A percentile compares a stretch with the other conserved stretches of the same genome.
phyloP scores from a whole-genome alignment of 2,888 invertebrate species.

The Trichopoda pennipes region DNA sequence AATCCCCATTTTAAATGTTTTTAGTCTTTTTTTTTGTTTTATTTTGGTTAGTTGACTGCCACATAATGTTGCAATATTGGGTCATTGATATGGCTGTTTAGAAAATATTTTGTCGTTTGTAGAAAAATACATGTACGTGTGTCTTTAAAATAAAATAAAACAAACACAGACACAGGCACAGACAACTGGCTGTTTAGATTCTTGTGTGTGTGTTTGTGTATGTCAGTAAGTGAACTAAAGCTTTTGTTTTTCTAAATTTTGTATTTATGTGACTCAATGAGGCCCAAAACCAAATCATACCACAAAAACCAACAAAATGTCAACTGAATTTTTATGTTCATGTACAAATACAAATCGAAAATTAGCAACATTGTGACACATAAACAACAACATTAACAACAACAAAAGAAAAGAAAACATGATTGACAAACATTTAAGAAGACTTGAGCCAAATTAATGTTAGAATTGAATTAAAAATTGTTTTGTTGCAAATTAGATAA shows the following conservation, averaged over 20 bases:
- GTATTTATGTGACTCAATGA: constrained; percentile 57
- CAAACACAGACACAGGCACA: too few relatives aligned
- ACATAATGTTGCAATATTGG: constrained; percentile 64
- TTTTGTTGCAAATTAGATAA: too few relatives aligned
- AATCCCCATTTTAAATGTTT: constrained; percentile 45
- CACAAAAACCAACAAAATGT: constrained; percentile 66
- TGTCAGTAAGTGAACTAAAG: neutral
- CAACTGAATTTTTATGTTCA: constrained; percentile 55
- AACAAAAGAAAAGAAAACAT: too few relatives aligned
- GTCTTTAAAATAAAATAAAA: neutral
- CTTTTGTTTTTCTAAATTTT: constrained; percentile 1
- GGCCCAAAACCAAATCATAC: constrained; percentile 64
- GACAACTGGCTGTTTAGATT: neutral
- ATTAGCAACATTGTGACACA: neutral
- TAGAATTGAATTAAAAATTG: too few relatives aligned
- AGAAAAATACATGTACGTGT: constrained; percentile 21
- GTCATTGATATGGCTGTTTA: constrained; percentile 58
- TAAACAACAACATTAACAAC: too few relatives aligned
- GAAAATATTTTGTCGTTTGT: constrained; percentile 20
- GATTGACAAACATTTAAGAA: neutral
- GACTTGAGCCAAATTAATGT: neutral
- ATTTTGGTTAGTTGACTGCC: constrained; percentile 42
- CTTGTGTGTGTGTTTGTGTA: neutral
- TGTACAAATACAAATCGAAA: constrained; percentile 14
- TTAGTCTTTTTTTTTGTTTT: constrained; percentile 9